Evolutionary conservation across 2,888 invertebrate genomes (phyloP).

Genomic region (Andrena camellia): DNA sequence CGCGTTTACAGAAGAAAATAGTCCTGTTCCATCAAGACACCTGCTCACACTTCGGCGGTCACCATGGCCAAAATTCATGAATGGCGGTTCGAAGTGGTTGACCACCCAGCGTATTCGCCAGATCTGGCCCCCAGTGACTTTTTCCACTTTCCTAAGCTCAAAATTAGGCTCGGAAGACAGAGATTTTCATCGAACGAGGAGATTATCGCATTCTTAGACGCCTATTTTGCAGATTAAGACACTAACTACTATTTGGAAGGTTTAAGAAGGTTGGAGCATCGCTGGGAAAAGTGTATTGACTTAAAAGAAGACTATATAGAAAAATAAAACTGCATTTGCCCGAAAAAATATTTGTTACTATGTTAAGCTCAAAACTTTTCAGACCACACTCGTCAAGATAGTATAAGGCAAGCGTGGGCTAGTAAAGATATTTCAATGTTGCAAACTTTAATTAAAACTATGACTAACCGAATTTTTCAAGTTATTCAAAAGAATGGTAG

Average conservation of each 20-base stretch:
- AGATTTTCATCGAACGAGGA: slow-evolving; percentile 5
- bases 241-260: background rate
- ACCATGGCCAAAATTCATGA: background rate
- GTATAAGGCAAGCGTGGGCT: no score
- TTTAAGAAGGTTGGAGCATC: slow-evolving; percentile 6
- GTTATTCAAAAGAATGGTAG: no score
- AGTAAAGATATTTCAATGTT: no score
- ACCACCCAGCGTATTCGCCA: slow-evolving; percentile 12
- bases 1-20: background rate
- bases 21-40: background rate
- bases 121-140: slow-evolving; percentile 12
- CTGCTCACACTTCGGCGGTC: background rate
- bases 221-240: background rate
- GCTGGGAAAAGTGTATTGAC: slow-evolving; percentile 18
- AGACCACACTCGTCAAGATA: background rate
- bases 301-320: background rate
- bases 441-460: no score
- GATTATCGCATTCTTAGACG: background rate
- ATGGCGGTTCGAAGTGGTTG: background rate
- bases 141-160: slow-evolving; percentile 14
- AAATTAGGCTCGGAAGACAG: slow-evolving; percentile 16
- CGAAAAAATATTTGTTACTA: slow-evolving; percentile 6
- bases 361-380: no score
- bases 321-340: background rate
- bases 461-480: no score